Conservation (phyloP, 2,797 vertebrate genomes). For the Myotis daubentonii region DNA sequence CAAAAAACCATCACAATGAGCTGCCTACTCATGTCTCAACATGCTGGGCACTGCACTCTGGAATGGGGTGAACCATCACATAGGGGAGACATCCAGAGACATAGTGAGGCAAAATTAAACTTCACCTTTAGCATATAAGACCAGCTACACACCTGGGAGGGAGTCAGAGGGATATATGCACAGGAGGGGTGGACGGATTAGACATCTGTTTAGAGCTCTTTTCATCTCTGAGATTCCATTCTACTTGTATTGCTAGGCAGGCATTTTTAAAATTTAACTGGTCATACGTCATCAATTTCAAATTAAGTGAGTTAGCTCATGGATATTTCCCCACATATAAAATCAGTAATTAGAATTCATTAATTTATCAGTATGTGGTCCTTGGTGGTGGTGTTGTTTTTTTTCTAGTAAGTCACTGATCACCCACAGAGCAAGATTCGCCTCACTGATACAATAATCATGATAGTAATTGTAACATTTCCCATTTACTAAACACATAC, state of each 20-base stretch:
- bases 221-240: background rate
- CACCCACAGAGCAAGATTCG: slow-evolving; percentile 11
- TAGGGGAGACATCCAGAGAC: background rate
- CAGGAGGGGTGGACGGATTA: background rate
- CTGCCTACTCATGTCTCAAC: background rate
- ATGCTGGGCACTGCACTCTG: background rate
- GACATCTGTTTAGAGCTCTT: background rate
- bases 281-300: slow-evolving; percentile 29
- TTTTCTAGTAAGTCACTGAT: background rate
- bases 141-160: background rate
- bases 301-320: background rate
- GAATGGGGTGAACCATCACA: too few relatives aligned
- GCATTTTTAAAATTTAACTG: background rate
- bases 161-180: background rate
- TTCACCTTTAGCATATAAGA: background rate
- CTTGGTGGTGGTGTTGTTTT: background rate
- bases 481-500: background rate
- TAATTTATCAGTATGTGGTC: background rate
- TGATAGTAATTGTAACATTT: background rate
- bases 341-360: slow-evolving; percentile 30
- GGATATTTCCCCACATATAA: background rate
- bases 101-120: background rate
- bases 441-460: background rate
- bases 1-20: background rate
- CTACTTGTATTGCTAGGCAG: background rate